These are phyloP conservation scores for Lepidochitona cinerea DNA, from an alignment of 2,888 invertebrate genomes.

Conservation along the genomic window DNA sequence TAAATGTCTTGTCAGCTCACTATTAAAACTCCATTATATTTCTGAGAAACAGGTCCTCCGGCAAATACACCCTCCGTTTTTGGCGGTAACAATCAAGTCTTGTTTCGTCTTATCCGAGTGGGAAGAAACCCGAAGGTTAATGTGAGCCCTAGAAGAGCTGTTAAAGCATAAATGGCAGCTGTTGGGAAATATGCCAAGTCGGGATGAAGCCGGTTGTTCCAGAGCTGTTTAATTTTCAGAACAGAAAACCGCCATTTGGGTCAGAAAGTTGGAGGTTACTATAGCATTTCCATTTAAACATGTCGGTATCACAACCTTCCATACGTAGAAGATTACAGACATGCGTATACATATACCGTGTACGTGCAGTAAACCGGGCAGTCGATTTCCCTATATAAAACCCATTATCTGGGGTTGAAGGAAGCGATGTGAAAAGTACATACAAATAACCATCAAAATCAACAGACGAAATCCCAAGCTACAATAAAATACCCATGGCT, in stretches of 20 bases:
- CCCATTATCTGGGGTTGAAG: too few relatives aligned
- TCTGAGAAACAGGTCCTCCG: neutral
- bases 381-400: too few relatives aligned
- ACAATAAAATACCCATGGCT: neutral
- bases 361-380: too few relatives aligned
- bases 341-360: too few relatives aligned
- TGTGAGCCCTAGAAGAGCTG: neutral
- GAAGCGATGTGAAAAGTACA: too few relatives aligned
- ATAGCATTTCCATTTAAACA: too few relatives aligned
- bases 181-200: neutral
- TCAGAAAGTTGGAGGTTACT: too few relatives aligned
- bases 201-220: too few relatives aligned
- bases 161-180: neutral
- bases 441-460: neutral
- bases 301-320: too few relatives aligned
- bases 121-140: conserved; percentile 1
- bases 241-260: too few relatives aligned
- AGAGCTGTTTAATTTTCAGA: too few relatives aligned
- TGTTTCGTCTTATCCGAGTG: neutral
- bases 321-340: too few relatives aligned
- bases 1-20: conserved; percentile 1
- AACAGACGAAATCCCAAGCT: neutral
- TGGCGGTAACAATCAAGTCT: neutral
- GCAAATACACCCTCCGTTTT: neutral
- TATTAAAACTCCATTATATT: conserved; percentile 3